These are phyloP conservation scores for Pararge aegeria DNA, from an alignment of 1,140 invertebrate species.

Conservation along the genomic window DNA sequence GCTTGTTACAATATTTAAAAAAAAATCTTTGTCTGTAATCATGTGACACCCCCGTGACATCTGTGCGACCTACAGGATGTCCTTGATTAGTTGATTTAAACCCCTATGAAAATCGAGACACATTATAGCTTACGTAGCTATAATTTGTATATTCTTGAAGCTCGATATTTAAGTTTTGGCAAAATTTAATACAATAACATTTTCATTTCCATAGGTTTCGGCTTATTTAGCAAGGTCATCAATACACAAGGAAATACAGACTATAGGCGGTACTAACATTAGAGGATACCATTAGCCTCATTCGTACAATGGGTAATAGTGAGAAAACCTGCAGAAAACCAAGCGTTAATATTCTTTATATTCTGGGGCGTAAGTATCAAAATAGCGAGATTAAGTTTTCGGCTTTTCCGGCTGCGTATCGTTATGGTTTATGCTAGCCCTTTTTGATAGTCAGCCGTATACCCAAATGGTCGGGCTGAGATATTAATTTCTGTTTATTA, in stretches of 20 bases:
- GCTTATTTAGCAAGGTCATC: background rate
- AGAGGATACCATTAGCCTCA: conserved; percentile 34
- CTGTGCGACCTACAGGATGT: too few relatives aligned
- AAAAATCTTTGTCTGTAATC: too few relatives aligned
- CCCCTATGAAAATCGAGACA: too few relatives aligned
- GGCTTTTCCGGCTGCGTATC: background rate
- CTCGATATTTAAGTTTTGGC: too few relatives aligned
- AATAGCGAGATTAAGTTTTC: background rate
- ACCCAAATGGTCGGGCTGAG: conserved; percentile 31
- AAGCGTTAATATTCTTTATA: conserved; percentile 10
- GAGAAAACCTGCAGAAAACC: background rate
- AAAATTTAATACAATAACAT: too few relatives aligned
- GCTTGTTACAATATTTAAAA: too few relatives aligned
- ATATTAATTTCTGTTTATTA: conserved; percentile 67
- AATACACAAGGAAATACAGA: conserved; percentile 22
- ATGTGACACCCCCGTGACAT: too few relatives aligned
- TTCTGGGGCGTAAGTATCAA: background rate
- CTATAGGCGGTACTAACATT: conserved; percentile 29
- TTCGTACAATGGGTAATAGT: conserved; percentile 19
- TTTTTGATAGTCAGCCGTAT: conserved; percentile 40
- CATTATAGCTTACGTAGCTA: too few relatives aligned
- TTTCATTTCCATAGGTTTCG: too few relatives aligned
- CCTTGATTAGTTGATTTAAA: too few relatives aligned
- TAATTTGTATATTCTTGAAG: too few relatives aligned
- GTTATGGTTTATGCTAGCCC: conserved; percentile 35